Conservation (phyloP, 2,797 vertebrate species). For the Sebastolobus alascanus region DNA sequence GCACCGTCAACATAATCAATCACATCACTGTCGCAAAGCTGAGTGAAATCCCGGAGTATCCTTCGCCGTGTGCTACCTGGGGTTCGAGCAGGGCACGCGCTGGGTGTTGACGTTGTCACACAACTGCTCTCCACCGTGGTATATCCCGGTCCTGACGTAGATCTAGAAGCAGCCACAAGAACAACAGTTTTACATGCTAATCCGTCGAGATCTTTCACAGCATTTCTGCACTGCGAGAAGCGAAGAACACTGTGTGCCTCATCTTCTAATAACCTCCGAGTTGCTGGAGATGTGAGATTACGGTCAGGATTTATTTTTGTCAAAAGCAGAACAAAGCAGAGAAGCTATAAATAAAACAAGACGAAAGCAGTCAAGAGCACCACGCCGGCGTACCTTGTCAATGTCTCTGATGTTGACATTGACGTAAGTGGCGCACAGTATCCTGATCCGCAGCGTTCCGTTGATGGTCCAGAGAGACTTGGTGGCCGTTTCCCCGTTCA, state of each 20-base stretch:
- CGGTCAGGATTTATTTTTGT: slow-evolving; percentile 5
- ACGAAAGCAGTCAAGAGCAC: background rate
- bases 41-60: background rate
- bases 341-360: slow-evolving; percentile 12
- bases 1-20: slow-evolving; percentile 1
- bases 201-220: background rate
- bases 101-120: slow-evolving; percentile 99
- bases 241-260: background rate
- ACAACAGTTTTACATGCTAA: slow-evolving; percentile 12
- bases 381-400: slow-evolving; percentile 89
- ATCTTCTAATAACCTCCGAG: slow-evolving; percentile 8
- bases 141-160: slow-evolving; percentile 98
- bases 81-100: slow-evolving; percentile 97
- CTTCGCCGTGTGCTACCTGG: slow-evolving; percentile 86
- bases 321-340: slow-evolving; percentile 12
- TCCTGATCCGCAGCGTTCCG: slow-evolving; percentile 93
- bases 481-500: slow-evolving; percentile 96
- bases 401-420: slow-evolving; percentile 99
- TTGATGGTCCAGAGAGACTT: slow-evolving; percentile 97
- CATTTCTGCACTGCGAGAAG: background rate
- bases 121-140: slow-evolving; percentile 97
- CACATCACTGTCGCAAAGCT: background rate
- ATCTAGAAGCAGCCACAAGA: slow-evolving; percentile 85
- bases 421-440: slow-evolving; percentile 98
- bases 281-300: slow-evolving; percentile 21